Percentiles rank a stretch among this genome's conserved stretches.
phyloP scores from a whole-genome alignment of 2,888 invertebrate species.

The Galerucella nymphaeae region DNA sequence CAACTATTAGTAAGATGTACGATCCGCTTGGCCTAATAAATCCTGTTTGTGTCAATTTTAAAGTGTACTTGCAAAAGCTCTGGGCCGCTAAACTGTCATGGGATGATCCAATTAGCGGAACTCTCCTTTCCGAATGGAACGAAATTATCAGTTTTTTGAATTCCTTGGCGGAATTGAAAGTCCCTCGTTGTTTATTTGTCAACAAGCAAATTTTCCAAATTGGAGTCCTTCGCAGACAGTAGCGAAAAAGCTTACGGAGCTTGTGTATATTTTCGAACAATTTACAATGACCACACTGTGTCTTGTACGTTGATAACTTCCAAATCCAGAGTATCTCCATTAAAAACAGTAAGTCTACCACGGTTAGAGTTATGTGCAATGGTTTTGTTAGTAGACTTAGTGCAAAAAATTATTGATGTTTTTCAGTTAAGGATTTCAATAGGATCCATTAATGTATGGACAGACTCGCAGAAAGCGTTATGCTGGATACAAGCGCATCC shows the following conservation, averaged over 20 bases:
- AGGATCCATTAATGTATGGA: no score
- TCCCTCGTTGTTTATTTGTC: not conserved
- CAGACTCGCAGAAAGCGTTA: no score
- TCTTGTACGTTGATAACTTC: no score
- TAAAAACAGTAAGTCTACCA: conserved; percentile 25
- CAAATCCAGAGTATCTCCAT: conserved; percentile 12
- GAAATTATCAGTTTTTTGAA: not conserved
- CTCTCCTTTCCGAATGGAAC: not conserved
- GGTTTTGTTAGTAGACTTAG: conserved; percentile 23
- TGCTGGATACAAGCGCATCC: no score
- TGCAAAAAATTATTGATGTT: not conserved
- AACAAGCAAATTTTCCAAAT: not conserved
- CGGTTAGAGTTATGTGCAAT: no score
- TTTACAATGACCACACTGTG: no score
- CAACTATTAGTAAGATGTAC: no score
- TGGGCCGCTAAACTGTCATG: conserved; percentile 24
- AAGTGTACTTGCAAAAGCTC: conserved; percentile 21
- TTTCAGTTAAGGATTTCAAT: no score
- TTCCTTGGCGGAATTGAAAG: no score
- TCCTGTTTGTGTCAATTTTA: conserved; percentile 13
- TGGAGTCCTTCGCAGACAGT: conserved; percentile 15
- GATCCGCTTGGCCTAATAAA: not conserved
- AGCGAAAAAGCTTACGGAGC: conserved; percentile 19
- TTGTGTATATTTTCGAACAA: conserved; percentile 21
- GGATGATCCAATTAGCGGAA: conserved; percentile 19